Base-by-base conservation (phyloP, 2,888 invertebrate genomes). In the Thymelicus lineola region DNA sequence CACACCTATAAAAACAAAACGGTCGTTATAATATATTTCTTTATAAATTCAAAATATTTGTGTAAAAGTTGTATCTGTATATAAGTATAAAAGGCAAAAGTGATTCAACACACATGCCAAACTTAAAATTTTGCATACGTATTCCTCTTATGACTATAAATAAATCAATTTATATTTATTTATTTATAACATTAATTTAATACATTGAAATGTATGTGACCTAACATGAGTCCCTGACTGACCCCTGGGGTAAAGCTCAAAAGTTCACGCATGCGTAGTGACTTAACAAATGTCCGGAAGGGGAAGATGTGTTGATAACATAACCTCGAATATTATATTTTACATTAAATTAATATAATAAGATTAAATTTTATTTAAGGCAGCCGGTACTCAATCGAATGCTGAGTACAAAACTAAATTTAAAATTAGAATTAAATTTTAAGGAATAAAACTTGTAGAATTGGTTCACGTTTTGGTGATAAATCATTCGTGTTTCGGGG, bases 261-360 rank as follows among this genome's bases (percentile, higher is more conserved):
- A 57, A 57, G 20, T 36, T 57, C 35, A 35, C 57, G 57, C 57
- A 36, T 57, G 57, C 57, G 57, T 36, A 36, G 3, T 57, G 15
- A 14, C n/a, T n/a, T n/a, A n/a, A n/a, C 28, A 14, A 55, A 12
- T 1, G 1, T 14, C 4, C 28, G 10, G 12, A 15, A 53, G 28
- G 55, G 28, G 55, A 14, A 20, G 14, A 28, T 28, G 28, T 55
- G 9, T 12, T 55, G 14, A 28, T 20, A 53, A 28, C 14, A 55
- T 55, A 28, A 55, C 55, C 28, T 35, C 55, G 20, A 20, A 55
- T 17, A 6, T 17, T 7, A 17, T 17, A 17, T 3, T 0, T 5
- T 17, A 17, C 50, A 17, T 50, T 17, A 9, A 17, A 17, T 17
- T 7, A 17, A 15, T 50, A 17, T 9, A 5, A 7, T 2, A 17